phyloP scores from a whole-genome alignment of 2,888 invertebrate species.

The Globia sparganii region DNA sequence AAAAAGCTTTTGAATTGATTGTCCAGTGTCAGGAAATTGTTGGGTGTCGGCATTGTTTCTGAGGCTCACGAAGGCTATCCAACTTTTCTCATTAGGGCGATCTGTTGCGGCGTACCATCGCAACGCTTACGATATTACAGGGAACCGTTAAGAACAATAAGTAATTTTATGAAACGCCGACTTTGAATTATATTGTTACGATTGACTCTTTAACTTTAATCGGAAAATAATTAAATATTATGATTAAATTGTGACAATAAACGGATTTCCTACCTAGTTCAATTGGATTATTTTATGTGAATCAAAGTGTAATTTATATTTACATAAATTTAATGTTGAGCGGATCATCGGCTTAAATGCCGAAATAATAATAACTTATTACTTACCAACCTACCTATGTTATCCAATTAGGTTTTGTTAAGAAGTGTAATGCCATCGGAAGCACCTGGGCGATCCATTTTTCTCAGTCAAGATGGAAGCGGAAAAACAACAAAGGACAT shows the following conservation, averaged over 20 bases:
- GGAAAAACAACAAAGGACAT: slow-evolving; percentile 40
- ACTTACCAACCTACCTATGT: neutral
- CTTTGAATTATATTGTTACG: slow-evolving; percentile 61
- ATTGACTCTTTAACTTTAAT: slow-evolving; percentile 56
- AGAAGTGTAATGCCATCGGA: slow-evolving; percentile 29
- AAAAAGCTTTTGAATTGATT: slow-evolving; percentile 88
- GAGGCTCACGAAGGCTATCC: slow-evolving; percentile 81
- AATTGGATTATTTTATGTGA: slow-evolving; percentile 12
- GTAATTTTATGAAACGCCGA: slow-evolving; percentile 67
- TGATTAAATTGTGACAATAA: slow-evolving; percentile 47
- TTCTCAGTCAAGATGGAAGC: slow-evolving; percentile 41
- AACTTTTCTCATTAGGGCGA: slow-evolving; percentile 89
- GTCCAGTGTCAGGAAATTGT: slow-evolving; percentile 86
- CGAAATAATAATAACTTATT: neutral
- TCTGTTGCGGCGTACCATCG: slow-evolving; percentile 81
- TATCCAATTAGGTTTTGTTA: slow-evolving; percentile 31
- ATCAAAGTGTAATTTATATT: slow-evolving; percentile 30
- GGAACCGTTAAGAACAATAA: slow-evolving; percentile 74
- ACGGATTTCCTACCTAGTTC: slow-evolving; percentile 23
- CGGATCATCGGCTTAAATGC: slow-evolving; percentile 11
- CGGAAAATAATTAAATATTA: slow-evolving; percentile 49
- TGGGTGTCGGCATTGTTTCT: slow-evolving; percentile 85
- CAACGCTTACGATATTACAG: slow-evolving; percentile 78
- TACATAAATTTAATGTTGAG: slow-evolving; percentile 41
- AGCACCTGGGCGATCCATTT: slow-evolving; percentile 49